A percentile compares a stretch with the other conserved stretches of the same genome.
phyloP scores from a whole-genome alignment of 2,113 vertebrate genomes.

The Pteronura brasiliensis region DNA sequence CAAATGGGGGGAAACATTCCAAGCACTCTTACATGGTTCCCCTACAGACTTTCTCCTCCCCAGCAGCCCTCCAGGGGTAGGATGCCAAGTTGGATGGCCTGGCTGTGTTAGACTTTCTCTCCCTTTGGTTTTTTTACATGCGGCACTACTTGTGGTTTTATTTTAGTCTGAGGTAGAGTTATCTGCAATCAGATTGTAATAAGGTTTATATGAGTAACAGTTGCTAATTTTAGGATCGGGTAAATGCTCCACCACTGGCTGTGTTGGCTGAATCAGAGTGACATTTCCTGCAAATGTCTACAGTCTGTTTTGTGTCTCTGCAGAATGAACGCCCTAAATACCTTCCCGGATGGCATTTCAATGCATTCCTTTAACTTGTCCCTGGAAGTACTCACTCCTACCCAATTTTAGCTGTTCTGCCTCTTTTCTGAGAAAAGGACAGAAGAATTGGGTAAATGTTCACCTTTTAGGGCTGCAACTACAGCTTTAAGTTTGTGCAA shows the following conservation, averaged over 20 bases:
- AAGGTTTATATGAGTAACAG: constrained; percentile 72
- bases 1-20: neutral
- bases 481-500: constrained; percentile 61
- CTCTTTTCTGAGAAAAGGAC: constrained; percentile 1
- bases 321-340: constrained; percentile 53
- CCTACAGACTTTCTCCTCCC: constrained; percentile 41
- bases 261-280: constrained; percentile 64
- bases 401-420: constrained; percentile 2
- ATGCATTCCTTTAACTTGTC: constrained; percentile 75
- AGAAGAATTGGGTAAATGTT: constrained; percentile 23
- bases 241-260: constrained; percentile 46
- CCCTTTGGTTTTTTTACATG: constrained; percentile 22
- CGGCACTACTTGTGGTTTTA: constrained; percentile 58
- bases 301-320: neutral
- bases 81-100: constrained; percentile 38
- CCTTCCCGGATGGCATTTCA: constrained; percentile 63
- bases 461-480: constrained; percentile 14
- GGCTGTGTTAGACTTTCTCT: constrained; percentile 40
- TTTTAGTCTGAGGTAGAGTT: constrained; percentile 75
- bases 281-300: constrained; percentile 64
- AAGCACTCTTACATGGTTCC: constrained; percentile 50
- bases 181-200: constrained; percentile 73
- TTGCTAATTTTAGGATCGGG: constrained; percentile 71
- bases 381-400: constrained; percentile 19
- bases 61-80: neutral